A percentile compares a stretch with the other conserved stretches of the same genome.
These are phyloP conservation scores for Petrosia ficiformis DNA, from an alignment of 37 sponge, comb jelly and placozoan species.

Conservation along the genomic window DNA sequence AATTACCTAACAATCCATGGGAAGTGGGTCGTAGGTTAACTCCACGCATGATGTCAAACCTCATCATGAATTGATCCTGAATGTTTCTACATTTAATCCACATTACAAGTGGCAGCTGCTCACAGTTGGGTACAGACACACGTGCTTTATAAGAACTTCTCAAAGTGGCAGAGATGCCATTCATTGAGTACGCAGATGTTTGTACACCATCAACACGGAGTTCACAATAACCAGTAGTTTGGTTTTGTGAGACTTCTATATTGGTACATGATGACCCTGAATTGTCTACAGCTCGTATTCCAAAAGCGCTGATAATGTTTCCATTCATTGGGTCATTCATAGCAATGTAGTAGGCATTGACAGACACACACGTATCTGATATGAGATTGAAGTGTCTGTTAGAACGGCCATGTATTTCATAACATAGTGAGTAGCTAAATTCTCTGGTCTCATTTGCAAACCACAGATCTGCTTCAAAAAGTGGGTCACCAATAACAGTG, in stretches of 20 bases:
- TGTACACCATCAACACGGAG: not conserved
- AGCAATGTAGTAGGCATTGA: conserved; percentile 48
- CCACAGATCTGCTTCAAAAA: conserved; percentile 19
- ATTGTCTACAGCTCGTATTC: conserved; percentile 32
- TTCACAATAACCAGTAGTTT: not conserved
- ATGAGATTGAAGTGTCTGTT: conserved; percentile 46
- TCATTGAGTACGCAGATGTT: not conserved
- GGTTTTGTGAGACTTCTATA: conserved; percentile 31
- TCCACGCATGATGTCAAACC: conserved; percentile 57
- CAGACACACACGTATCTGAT: conserved; percentile 57
- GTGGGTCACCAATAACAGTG: conserved; percentile 37
- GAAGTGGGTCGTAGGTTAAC: conserved; percentile 57
- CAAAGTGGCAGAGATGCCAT: conserved; percentile 2
- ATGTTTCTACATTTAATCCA: conserved; percentile 53
- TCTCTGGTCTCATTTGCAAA: not conserved
- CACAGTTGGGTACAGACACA: conserved; percentile 72
- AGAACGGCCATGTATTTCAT: conserved; percentile 51
- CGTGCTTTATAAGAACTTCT: conserved; percentile 29
- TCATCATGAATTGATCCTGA: conserved; percentile 35
- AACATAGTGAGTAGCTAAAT: conserved; percentile 45
- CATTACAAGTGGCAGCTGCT: conserved; percentile 53
- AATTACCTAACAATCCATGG: conserved; percentile 79
- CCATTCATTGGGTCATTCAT: conserved; percentile 30
- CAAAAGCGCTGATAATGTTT: conserved; percentile 57
- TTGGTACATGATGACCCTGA: conserved; percentile 1